Evolutionary conservation across 2,797 vertebrate genomes (phyloP), one percentile per base, ranked within the genome.

Genomic region (Psittacula echo): DNA sequence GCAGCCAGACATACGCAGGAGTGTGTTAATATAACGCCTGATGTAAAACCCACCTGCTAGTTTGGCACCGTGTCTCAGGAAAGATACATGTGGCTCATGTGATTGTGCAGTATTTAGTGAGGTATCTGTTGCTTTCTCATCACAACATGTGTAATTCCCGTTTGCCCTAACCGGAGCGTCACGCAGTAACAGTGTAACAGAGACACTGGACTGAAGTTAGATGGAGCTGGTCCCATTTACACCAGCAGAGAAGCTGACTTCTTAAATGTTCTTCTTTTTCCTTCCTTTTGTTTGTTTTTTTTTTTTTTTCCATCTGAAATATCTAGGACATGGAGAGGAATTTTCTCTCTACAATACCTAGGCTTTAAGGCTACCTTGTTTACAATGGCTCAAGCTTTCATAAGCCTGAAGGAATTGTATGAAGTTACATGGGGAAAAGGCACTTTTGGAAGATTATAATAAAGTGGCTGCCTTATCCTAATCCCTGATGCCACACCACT

Each of bases 21-120:
- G 93, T 88, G 90, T 93, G 95, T 89, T 94, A 94, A 89, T 94
- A 53, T 29, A 90, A 70, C 77, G 85, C 73, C 95, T 95, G 94
- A 96, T 95, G 95, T 67, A 71, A 89, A 95, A 94, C 95, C 75
- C 96, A 96, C 95, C 95, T 95, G 95, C 93, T 76, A 27, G 67
- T 48, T 94, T 96, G 96, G 96, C 96, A 94, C 53, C 4, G 30
- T 30, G 27, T 77, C 94, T 83, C 87, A 54, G 90, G 67, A 85
- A 91, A 71, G 87, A 89, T 48, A 76, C 94, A 74, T 37, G 94
- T 39, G 89, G 88, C 90, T 93, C 26, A 2, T 83, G 80, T 80
- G 84, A 94, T 84, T 53, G 71, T 82, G 74, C 89, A 77, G 80
- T 56, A 65, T 86, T 93, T 90, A 91, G 80, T 61, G 34, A 94